Evolutionary conservation across 2,888 invertebrate species (phyloP), one percentile per base, ranked within the genome.

Genomic region (Sinotaia quadrata): DNA sequence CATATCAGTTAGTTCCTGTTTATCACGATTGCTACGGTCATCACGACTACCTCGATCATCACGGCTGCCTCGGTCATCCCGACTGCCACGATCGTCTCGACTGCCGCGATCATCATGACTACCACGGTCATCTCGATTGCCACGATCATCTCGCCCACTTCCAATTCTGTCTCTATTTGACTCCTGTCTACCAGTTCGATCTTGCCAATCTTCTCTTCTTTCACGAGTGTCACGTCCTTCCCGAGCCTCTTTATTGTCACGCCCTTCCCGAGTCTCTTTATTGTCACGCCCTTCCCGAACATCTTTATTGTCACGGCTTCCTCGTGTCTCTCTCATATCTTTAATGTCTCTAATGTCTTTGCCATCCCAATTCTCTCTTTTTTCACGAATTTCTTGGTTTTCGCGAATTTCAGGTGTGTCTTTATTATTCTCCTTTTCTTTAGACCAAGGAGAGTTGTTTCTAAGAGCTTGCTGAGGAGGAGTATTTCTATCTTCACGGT

Each of bases 21-120:
- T 73, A 15, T 70, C 72, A 51, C 70, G 51, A 24, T 73, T 69
- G 29, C 73, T 72, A 15, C 72, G 69, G 21, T 67, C 36, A 21
- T 74, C 58, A 54, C 69, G 49, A 47, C 68, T 59, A 24, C 68
- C 57, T 10, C 72, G 69, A 49, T 69, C 57, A 36, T 68, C 60
- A 34, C 68, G 60, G 7, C 59, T 51, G 51, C 51, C 60, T 3
- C 72, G 72, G 10, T 69, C 61, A 29, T 74, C 63, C 18, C 73
- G 69, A 8, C 67, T 68, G 47, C 72, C 68, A 12, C 74, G 68
- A 51, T 74, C 29, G 31, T 70, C 56, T 33, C 73, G 60, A 4
- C 59, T 51, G 51, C 51, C 60, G 3, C 72, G 72, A 12, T 69
- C 61, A 29, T 74, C 63, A 12, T 72, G 69, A 8, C 67, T 68